Conservation (phyloP, 2,888 invertebrate genomes). For the Drosophila ustulata region DNA sequence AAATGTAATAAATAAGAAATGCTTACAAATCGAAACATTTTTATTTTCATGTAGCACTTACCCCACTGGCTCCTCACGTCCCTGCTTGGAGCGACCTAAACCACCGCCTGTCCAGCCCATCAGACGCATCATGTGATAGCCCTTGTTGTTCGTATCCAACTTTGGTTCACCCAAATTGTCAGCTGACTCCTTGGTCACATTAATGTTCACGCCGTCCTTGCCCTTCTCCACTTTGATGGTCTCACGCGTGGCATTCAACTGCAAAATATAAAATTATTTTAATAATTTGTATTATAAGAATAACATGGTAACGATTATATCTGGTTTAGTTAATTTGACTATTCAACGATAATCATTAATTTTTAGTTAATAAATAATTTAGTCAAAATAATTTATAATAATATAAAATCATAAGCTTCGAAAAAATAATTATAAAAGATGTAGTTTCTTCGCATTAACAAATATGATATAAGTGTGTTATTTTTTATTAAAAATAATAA, state of each 20-base stretch:
- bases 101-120: slow-evolving; percentile 92
- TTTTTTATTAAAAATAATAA: too few relatives aligned
- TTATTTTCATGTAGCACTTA: slow-evolving; percentile 31
- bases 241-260: slow-evolving; percentile 79
- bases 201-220: slow-evolving; percentile 75
- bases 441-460: too few relatives aligned
- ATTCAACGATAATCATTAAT: too few relatives aligned
- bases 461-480: too few relatives aligned
- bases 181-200: slow-evolving; percentile 69
- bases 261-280: neutral
- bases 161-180: slow-evolving; percentile 68
- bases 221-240: slow-evolving; percentile 82
- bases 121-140: slow-evolving; percentile 87
- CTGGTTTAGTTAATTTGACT: too few relatives aligned
- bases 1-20: neutral
- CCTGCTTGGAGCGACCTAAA: slow-evolving; percentile 87
- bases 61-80: slow-evolving; percentile 88
- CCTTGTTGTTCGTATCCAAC: slow-evolving; percentile 82
- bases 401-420: too few relatives aligned
- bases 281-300: too few relatives aligned
- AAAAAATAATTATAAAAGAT: too few relatives aligned
- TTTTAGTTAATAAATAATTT: too few relatives aligned
- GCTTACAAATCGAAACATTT: too few relatives aligned
- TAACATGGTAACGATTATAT: too few relatives aligned
- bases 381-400: too few relatives aligned